These are phyloP conservation scores for Hippoglossus hippoglossus DNA, from an alignment of 2,797 vertebrate species.

Conservation along the genomic window DNA sequence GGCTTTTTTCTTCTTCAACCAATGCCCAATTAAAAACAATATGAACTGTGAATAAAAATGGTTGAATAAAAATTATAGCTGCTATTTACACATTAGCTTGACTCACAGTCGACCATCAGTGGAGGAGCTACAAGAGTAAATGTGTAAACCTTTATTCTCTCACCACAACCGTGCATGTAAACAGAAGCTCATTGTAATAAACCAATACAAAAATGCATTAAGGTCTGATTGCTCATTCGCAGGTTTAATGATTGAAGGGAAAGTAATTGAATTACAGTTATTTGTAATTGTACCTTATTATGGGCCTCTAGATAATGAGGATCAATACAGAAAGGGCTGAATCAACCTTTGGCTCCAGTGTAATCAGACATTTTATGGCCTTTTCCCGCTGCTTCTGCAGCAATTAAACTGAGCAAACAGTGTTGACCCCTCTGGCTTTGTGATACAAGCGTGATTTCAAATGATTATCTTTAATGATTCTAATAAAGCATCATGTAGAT, in stretches of 20 bases:
- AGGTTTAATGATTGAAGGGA: constrained; percentile 7
- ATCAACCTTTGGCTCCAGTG: not conserved
- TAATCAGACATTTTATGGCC: not conserved
- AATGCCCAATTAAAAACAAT: no score
- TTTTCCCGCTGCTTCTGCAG: no score
- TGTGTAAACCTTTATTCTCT: no score
- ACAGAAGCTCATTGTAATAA: not conserved
- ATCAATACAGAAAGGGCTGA: constrained; percentile 6
- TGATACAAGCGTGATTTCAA: constrained; percentile 10
- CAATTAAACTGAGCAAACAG: constrained; percentile 7
- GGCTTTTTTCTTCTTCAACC: no score
- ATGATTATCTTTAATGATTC: not conserved
- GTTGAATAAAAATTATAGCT: no score
- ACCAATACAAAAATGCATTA: not conserved
- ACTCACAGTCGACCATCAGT: no score
- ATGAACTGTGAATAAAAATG: no score
- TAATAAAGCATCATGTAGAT: constrained; percentile 6
- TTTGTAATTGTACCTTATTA: not conserved
- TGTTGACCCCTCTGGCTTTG: constrained; percentile 22
- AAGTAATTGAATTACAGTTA: not conserved
- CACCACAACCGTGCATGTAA: no score
- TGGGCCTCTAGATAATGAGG: not conserved
- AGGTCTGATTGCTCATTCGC: not conserved
- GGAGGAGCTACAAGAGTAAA: no score
- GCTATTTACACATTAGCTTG: no score